These are phyloP conservation scores for Anisognathus igniventris DNA, from an alignment of 2,797 vertebrate genomes.

Conservation along the genomic window DNA sequence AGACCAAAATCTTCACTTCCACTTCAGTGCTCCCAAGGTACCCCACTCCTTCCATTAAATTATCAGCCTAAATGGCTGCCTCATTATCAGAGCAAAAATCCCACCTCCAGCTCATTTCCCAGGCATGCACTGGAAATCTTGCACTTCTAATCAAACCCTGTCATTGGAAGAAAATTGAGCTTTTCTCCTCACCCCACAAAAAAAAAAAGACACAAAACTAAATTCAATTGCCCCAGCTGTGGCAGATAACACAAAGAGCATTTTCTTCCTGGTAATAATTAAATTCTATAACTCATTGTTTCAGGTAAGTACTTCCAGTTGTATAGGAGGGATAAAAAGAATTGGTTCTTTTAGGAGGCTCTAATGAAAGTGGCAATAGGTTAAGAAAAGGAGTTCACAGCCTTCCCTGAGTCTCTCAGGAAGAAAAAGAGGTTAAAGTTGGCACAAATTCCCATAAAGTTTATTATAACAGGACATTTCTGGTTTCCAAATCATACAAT, in stretches of 20 bases:
- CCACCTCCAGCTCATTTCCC: not conserved
- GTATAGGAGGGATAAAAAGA: not conserved
- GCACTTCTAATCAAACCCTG: not conserved
- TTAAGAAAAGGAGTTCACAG: not conserved
- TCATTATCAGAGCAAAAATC: not conserved
- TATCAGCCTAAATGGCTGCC: not conserved
- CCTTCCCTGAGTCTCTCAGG: not conserved
- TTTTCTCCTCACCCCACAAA: not conserved
- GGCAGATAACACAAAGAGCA: not conserved
- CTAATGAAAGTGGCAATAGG: not conserved
- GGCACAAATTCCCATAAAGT: not conserved
- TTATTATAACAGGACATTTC: not conserved
- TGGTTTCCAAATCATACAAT: not conserved
- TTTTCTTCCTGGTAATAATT: not conserved
- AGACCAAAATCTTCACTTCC: not conserved
- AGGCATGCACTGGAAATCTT: not conserved
- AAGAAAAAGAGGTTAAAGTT: not conserved
- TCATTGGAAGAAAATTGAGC: not conserved
- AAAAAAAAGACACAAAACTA: not conserved
- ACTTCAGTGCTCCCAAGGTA: not conserved
- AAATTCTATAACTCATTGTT: constrained; percentile 30
- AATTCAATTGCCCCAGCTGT: not conserved
- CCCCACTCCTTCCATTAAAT: not conserved
- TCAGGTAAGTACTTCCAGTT: not conserved
- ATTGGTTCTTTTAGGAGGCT: not conserved